phyloP scores from a whole-genome alignment of 2,888 invertebrate genomes.

The Limenitis camilla region DNA sequence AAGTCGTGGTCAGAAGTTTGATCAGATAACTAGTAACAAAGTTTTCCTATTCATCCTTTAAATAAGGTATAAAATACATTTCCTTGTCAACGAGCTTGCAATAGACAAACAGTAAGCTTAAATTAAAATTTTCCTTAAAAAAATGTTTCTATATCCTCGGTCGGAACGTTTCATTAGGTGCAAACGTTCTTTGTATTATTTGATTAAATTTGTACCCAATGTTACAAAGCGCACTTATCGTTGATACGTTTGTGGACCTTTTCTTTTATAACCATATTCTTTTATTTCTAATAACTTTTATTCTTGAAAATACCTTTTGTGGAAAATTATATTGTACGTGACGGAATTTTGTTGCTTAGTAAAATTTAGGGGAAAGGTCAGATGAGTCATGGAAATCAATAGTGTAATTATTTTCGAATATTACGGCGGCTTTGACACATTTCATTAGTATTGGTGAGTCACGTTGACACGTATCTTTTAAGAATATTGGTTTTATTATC shows the following conservation, averaged over 20 bases:
- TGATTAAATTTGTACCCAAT: conserved; percentile 22
- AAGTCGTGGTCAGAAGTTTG: conserved; percentile 54
- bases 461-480: too few species aligned
- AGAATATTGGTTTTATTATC: too few species aligned
- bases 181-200: conserved; percentile 18
- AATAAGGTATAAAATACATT: conserved; percentile 7
- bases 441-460: too few species aligned
- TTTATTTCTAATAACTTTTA: neutral
- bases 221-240: conserved; percentile 1
- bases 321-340: too few species aligned
- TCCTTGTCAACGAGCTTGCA: neutral
- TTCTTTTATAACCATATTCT: neutral
- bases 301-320: too few species aligned
- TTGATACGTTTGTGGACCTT: neutral
- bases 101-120: conserved; percentile 5
- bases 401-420: too few species aligned
- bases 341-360: too few species aligned
- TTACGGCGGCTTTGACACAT: too few species aligned
- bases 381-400: too few species aligned
- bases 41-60: conserved; percentile 29
- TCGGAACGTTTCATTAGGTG: conserved; percentile 21
- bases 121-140: conserved; percentile 19
- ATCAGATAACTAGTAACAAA: conserved; percentile 32
- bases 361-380: too few species aligned
- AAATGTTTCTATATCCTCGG: conserved; percentile 12